Evolutionary conservation across 2,797 vertebrate species (phyloP).

Genomic region (Sebastolobus alascanus): DNA sequence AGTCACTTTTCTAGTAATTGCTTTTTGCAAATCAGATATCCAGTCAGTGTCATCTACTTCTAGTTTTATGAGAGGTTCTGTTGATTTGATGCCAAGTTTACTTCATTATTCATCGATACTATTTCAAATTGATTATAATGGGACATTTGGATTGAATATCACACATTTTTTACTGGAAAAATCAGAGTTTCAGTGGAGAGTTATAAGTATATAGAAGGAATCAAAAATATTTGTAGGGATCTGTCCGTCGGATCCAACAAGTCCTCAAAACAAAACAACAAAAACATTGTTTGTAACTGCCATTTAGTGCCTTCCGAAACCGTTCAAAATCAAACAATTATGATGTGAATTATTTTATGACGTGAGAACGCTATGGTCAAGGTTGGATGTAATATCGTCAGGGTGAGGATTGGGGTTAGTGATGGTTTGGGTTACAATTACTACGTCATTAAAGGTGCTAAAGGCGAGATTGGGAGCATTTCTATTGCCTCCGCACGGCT

Average conservation of each 20-base stretch:
- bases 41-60: neutral
- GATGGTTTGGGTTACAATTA: neutral
- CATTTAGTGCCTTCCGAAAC: neutral
- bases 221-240: neutral
- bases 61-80: neutral
- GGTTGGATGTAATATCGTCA: neutral
- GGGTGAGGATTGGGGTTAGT: neutral
- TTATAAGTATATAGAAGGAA: neutral
- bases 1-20: constrained; percentile 7
- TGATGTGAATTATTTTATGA: neutral
- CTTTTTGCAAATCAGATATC: constrained; percentile 5
- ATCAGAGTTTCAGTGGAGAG: neutral
- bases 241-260: neutral
- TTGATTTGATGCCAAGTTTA: neutral
- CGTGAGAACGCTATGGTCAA: neutral
- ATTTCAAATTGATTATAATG: neutral
- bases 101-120: neutral
- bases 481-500: too few species aligned
- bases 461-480: too few species aligned
- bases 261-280: neutral
- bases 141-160: neutral
- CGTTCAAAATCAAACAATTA: neutral
- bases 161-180: neutral
- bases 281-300: neutral
- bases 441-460: neutral